A percentile compares a stretch with the other conserved stretches of the same genome.
Evolutionary conservation across 2,888 invertebrate species (phyloP).

Genomic region (Clivina fossor): DNA sequence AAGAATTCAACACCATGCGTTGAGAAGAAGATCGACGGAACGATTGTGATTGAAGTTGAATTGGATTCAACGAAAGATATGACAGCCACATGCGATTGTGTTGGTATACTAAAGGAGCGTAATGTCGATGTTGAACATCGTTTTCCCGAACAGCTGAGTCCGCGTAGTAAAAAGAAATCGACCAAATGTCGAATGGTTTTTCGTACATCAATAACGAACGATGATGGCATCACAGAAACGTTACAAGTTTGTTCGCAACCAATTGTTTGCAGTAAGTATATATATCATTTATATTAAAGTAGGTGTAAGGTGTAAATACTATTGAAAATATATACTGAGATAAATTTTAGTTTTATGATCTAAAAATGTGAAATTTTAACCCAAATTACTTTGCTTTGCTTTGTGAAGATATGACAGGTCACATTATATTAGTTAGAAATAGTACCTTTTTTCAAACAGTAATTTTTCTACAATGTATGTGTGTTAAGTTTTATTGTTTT

Average conservation of each 20-base stretch:
- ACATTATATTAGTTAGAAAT: no score
- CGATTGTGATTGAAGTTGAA: slow-evolving; percentile 89
- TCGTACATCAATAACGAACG: slow-evolving; percentile 77
- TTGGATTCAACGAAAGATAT: slow-evolving; percentile 88
- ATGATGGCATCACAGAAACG: slow-evolving; percentile 78
- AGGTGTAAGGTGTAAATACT: not conserved
- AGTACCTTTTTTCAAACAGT: no score
- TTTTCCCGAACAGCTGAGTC: slow-evolving; percentile 78
- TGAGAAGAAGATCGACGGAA: slow-evolving; percentile 91
- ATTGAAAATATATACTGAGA: no score
- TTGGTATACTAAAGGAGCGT: slow-evolving; percentile 93
- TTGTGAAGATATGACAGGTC: no score
- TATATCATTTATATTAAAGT: not conserved
- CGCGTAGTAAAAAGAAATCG: slow-evolving; percentile 89
- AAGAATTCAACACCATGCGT: slow-evolving; percentile 93
- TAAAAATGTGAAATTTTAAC: no score
- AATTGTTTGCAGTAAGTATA: slow-evolving; percentile 85
- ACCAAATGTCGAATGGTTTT: slow-evolving; percentile 95
- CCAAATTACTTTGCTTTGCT: no score
- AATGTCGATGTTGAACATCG: slow-evolving; percentile 94
- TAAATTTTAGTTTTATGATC: no score
- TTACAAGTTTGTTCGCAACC: slow-evolving; percentile 87
- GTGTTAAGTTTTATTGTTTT: slow-evolving; percentile 34
- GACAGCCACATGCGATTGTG: slow-evolving; percentile 94
- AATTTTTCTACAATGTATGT: no score